These are phyloP conservation scores for Sebastes melanostomus DNA, from an alignment of 2,797 vertebrate genomes.

Conservation along the genomic window DNA sequence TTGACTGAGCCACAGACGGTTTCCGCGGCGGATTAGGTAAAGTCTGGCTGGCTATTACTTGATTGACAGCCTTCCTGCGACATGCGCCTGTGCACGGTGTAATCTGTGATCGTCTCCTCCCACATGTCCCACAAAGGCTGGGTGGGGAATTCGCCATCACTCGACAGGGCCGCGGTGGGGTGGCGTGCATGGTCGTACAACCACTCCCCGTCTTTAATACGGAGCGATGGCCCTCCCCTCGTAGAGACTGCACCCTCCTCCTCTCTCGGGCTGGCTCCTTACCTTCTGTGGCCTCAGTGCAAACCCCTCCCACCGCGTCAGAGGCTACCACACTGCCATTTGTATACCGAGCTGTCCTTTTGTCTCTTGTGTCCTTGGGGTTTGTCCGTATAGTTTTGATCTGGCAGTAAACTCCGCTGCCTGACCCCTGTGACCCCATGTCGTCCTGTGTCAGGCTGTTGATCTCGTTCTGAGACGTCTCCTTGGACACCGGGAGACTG, in stretches of 20 bases:
- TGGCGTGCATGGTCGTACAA: constrained; percentile 65
- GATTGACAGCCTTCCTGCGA: constrained; percentile 69
- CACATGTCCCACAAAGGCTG: constrained; percentile 77
- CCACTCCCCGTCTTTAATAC: constrained; percentile 63
- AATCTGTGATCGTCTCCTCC: constrained; percentile 77
- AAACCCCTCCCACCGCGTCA: constrained; percentile 82
- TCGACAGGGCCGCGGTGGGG: constrained; percentile 76
- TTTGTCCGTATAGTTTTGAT: constrained; percentile 71
- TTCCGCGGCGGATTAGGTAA: constrained; percentile 75
- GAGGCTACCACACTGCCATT: constrained; percentile 84
- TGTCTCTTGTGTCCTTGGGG: constrained; percentile 67
- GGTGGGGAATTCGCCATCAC: constrained; percentile 58
- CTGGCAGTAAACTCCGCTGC: constrained; percentile 81
- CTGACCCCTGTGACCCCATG: constrained; percentile 77
- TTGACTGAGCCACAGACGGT: constrained; percentile 49
- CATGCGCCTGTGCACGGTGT: constrained; percentile 79
- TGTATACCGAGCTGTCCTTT: constrained; percentile 76
- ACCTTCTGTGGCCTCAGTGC: constrained; percentile 72
- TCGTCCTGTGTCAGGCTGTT: constrained; percentile 77
- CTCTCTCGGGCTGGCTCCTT: constrained; percentile 58
- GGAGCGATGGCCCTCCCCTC: constrained; percentile 65
- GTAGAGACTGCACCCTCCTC: constrained; percentile 76
- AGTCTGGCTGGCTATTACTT: constrained; percentile 77
- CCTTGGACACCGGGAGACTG: constrained; percentile 63
- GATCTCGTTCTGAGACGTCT: constrained; percentile 79